Conservation (phyloP, 2,888 invertebrate genomes). For the Dugesia japonica region DNA sequence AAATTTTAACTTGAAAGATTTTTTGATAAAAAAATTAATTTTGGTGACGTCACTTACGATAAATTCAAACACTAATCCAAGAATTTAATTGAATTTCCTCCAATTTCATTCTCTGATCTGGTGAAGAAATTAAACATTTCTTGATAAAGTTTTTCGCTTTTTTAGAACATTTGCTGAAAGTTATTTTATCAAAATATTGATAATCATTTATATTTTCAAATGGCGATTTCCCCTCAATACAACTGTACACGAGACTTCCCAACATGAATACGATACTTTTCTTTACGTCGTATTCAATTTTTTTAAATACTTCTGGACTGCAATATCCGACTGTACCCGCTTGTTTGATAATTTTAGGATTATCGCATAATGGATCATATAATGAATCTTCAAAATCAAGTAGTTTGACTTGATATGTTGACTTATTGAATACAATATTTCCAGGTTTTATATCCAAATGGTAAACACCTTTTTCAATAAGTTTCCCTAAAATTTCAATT, state of each 20-base stretch:
- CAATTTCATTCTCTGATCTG: too few species aligned
- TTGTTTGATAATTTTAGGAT: background rate
- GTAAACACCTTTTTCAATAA: background rate
- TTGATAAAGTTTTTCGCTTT: too few species aligned
- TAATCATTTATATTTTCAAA: background rate
- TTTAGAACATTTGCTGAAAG: too few species aligned
- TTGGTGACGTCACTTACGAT: too few species aligned
- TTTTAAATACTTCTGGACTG: background rate
- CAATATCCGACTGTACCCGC: background rate
- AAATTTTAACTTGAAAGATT: too few species aligned
- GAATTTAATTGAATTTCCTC: too few species aligned
- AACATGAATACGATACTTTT: background rate
- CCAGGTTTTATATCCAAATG: slow-evolving; percentile 7
- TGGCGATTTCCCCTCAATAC: background rate
- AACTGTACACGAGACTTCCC: background rate
- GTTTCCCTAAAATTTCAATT: background rate
- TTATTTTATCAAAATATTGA: too few species aligned
- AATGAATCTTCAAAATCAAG: background rate
- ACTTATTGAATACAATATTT: background rate
- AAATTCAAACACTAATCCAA: too few species aligned
- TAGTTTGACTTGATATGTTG: background rate
- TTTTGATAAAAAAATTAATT: too few species aligned
- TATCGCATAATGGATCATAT: background rate
- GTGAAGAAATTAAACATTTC: too few species aligned
- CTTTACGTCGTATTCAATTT: background rate